A percentile compares a stretch with the other conserved stretches of the same genome.
Conservation (phyloP, 2,113 vertebrate species). For the Brienomyrus brachyistius region DNA sequence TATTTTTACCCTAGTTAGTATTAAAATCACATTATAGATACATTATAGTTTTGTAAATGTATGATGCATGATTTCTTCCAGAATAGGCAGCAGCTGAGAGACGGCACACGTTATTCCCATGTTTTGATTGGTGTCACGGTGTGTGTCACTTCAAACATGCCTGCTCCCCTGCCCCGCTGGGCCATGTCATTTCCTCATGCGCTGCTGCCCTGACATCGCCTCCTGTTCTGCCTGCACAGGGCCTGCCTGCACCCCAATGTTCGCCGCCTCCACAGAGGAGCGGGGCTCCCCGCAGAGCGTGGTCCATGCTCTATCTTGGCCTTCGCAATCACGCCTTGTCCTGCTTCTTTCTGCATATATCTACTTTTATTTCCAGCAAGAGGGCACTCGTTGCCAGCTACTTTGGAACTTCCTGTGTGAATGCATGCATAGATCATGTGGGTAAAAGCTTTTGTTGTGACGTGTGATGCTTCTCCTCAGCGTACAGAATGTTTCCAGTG, state of each 20-base stretch:
- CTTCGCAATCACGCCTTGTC: background rate
- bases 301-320: background rate
- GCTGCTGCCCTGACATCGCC: background rate
- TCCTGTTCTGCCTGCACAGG: background rate
- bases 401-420: slow-evolving; percentile 29
- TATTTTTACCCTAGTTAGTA: background rate
- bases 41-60: background rate
- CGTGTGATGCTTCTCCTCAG: slow-evolving; percentile 44
- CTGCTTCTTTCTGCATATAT: background rate
- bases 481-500: slow-evolving; percentile 36
- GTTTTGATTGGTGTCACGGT: background rate
- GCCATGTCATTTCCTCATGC: background rate
- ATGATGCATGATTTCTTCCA: background rate
- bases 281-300: background rate
- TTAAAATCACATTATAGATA: background rate
- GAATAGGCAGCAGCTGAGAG: background rate
- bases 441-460: slow-evolving; percentile 46
- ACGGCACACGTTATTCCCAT: background rate
- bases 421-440: slow-evolving; percentile 57
- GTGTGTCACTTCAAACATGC: background rate
- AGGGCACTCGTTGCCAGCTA: slow-evolving; percentile 21
- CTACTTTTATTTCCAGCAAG: background rate
- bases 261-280: background rate
- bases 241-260: background rate
- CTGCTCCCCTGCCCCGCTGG: background rate